A percentile compares a stretch with the other conserved stretches of the same genome.
Conservation (phyloP, 2,113 vertebrate species). For the Zapus hudsonius region DNA sequence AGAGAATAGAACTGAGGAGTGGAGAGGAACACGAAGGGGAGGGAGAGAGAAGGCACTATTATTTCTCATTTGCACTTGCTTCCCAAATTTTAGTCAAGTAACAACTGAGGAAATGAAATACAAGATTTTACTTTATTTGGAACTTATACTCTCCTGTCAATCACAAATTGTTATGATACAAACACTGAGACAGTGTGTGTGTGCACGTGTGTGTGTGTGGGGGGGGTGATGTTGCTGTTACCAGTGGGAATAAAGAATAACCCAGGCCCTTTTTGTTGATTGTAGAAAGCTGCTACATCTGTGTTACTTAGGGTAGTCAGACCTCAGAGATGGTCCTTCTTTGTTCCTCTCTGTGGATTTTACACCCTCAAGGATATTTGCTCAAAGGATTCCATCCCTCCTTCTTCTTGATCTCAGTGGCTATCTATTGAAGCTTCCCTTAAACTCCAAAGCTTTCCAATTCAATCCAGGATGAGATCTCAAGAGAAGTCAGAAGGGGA, state of each 20-base stretch:
- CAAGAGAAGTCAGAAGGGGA: conserved; percentile 39
- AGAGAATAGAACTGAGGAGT: conserved; percentile 74
- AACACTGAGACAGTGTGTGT: neutral
- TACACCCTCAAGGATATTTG: conserved; percentile 64
- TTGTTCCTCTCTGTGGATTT: conserved; percentile 48
- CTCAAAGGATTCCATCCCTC: conserved; percentile 12
- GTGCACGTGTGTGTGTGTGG: too few relatives aligned
- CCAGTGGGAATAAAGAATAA: conserved; percentile 46
- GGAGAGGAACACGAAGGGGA: neutral
- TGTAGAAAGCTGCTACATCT: neutral
- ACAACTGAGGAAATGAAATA: conserved; percentile 52
- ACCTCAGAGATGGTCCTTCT: neutral
- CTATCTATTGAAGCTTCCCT: conserved; percentile 50
- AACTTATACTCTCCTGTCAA: conserved; percentile 64
- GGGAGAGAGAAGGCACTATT: neutral
- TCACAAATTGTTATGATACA: conserved; percentile 44
- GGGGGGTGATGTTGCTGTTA: neutral
- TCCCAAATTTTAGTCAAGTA: conserved; percentile 62
- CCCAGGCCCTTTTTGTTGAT: neutral
- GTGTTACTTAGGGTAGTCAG: conserved; percentile 32
- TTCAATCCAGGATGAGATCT: conserved; percentile 26
- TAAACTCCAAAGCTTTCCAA: conserved; percentile 58
- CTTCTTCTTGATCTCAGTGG: neutral
- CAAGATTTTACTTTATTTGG: conserved; percentile 43
- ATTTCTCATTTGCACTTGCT: conserved; percentile 61